Evolutionary conservation across 2,113 vertebrate species (phyloP), one percentile per base, ranked within the genome.

Genomic region (Illadopsis cleaveri): DNA sequence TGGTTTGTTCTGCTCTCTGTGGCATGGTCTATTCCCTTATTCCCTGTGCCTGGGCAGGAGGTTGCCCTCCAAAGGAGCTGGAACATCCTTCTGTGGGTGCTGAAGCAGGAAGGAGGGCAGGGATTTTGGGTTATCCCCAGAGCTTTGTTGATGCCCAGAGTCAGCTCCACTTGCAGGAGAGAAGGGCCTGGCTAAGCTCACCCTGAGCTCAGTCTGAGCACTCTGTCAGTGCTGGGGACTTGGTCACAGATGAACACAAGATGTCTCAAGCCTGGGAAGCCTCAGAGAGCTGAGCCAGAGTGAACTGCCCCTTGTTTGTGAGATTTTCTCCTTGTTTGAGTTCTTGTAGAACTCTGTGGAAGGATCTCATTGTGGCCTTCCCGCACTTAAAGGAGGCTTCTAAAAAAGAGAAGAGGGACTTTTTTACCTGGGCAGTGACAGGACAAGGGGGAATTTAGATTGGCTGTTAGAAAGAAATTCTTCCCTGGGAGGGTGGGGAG

Each of bases 241-340:
- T 11, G 45, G 11, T 69, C 2, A 1, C 44, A 45, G 75, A 30
- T 10, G 25, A 25, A 42, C 5, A 58, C 0, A 0, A 45, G 44
- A 33, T 60, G 25, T 35, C 38, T 65, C 9, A 30, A 38, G 33
- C 25, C 44, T 47, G 8, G n/a, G 28, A 44, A 72, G 24, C 68
- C 28, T 61, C 24, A 3, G 0, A 47, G 62, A 48, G 86, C 79
- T 60, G 51, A 86, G 51, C 17, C 79, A 31, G 38, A 9, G 33
- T 16, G 38, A 83, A 4, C 4, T 40, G 37, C 28, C 7, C 48
- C 3, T 0, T 21, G 7, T 62, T 24, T 45, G 25, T 1, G 7
- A 61, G n/a, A 10, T 37, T 57, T 78, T 30, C 10, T 3, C 42
- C 61, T 48, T 47, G 37, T 20, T 47, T 54, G 23, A 12, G 44